Base-by-base conservation (phyloP, 2,888 invertebrate species). In the Nomada lathburiana region DNA sequence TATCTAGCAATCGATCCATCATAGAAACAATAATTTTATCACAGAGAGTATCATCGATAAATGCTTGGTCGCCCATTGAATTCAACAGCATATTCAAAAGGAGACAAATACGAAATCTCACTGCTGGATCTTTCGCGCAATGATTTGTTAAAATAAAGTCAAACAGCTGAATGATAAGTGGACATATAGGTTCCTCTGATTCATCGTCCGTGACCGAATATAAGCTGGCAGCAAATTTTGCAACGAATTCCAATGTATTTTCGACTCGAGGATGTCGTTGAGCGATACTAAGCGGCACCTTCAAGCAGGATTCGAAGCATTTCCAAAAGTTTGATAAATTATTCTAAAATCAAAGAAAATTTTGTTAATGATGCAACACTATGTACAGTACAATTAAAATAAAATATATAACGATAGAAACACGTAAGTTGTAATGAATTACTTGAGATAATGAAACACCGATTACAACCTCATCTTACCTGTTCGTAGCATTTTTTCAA, bases 81-180 rank as follows among this genome's bases (percentile, higher is more conserved):
- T 96, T 95, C 7, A 98, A 94, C 63, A 98, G 95, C 89, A 96
- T 96, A 82, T 97, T 97, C 52, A 98, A 94, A 90, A 98, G 95
- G 92, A 97, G 96, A 91, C 98, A 98, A 0, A 97, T 95, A 64
- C 97, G 95, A 93, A 96, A 97, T 42, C 98, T 95, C 23, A 97
- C 36, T 94, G 94, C 85, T 93, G 94, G 55, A 47, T 94, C 94
- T 29, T 94, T 94, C 18, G 95, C 95, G 50, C 94, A 94, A 92
- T 95, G 94, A 82, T 92, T 86, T 86, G 95, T 93, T 88, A 97
- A 94, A 68, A 97, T 94, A 86, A 96, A 96, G 50, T 95, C 94
- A 91, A 97, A 96, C 52, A 97, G 94, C 73, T 95, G 95, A 82
- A 94, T 92, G 18, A 96, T 90, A 86, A 97, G 95, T 18, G 94